Evolutionary conservation across 2,888 invertebrate genomes (phyloP).

Genomic region (Hydrotaea diabolus): DNA sequence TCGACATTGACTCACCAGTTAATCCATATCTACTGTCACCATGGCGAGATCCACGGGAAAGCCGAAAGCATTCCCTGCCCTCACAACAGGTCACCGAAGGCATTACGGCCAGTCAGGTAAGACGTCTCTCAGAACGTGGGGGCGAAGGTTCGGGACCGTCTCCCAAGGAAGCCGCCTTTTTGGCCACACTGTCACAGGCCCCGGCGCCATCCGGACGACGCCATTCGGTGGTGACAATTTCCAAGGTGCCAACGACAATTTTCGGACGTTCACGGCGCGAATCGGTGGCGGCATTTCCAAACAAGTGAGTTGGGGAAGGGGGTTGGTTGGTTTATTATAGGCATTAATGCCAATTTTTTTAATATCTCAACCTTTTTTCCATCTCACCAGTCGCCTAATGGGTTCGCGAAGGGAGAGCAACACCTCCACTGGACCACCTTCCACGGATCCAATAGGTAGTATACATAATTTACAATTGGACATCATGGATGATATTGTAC

Average conservation of each 20-base stretch:
- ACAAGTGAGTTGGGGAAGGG: constrained; percentile 80
- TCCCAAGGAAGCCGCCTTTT: constrained; percentile 90
- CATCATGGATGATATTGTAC: constrained; percentile 94
- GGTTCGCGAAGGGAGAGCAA: constrained; percentile 79
- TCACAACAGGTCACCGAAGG: constrained; percentile 92
- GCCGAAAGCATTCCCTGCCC: constrained; percentile 91
- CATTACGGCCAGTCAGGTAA: constrained; percentile 92
- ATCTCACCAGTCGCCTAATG: constrained; percentile 77
- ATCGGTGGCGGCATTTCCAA: constrained; percentile 89
- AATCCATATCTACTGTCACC: constrained; percentile 92
- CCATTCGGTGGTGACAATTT: constrained; percentile 93
- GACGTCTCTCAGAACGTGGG: constrained; percentile 90
- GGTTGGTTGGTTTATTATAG: constrained; percentile 75
- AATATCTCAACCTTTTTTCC: constrained; percentile 77
- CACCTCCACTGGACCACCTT: constrained; percentile 84
- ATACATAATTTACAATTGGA: constrained; percentile 92
- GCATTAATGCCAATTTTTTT: constrained; percentile 62
- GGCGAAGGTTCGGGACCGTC: constrained; percentile 88
- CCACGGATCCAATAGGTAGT: constrained; percentile 88
- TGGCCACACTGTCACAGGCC: constrained; percentile 90
- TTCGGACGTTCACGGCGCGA: constrained; percentile 90
- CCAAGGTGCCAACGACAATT: constrained; percentile 88
- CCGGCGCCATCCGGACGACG: constrained; percentile 89
- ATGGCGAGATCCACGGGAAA: constrained; percentile 87
- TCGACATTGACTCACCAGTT: constrained; percentile 89